A percentile compares a stretch with the other conserved stretches of the same genome.
These are phyloP conservation scores for Pristionchus japonicus DNA, from an alignment of 2,888 invertebrate genomes.

Conservation along the genomic window DNA sequence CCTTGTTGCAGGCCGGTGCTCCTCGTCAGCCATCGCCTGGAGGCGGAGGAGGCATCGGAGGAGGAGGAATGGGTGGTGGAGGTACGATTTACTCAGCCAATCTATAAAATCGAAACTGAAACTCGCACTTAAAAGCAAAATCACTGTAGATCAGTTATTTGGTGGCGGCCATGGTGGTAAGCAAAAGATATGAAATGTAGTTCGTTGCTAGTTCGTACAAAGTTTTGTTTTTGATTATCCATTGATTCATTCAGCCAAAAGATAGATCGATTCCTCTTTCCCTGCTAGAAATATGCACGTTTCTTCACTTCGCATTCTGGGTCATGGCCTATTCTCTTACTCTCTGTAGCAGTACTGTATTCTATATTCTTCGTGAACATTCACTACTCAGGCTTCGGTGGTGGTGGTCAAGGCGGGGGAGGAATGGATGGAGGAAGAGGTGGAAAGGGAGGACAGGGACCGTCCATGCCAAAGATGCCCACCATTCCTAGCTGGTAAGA, in stretches of 20 bases:
- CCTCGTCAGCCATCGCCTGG: constrained; percentile 25
- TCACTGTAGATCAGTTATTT: background rate
- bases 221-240: background rate
- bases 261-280: too few relatives aligned
- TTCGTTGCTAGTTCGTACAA: background rate
- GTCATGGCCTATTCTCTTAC: background rate
- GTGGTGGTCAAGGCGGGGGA: constrained; percentile 41
- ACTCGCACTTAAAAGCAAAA: background rate
- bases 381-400: constrained; percentile 18
- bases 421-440: constrained; percentile 40
- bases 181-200: background rate
- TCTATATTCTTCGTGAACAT: too few relatives aligned
- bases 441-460: constrained; percentile 45
- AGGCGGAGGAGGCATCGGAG: constrained; percentile 49
- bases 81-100: background rate
- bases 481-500: constrained; percentile 52
- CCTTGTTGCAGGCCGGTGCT: background rate
- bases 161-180: constrained; percentile 30
- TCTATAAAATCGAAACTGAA: background rate
- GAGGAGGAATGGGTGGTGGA: constrained; percentile 44
- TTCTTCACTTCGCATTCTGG: background rate
- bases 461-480: constrained; percentile 44
- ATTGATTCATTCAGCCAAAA: too few relatives aligned
- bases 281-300: background rate
- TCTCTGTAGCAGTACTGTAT: background rate